Percentiles rank a stretch among this genome's conserved stretches.
Conservation (phyloP, 2,888 invertebrate species). For the Yponomeuta plumbellus region DNA sequence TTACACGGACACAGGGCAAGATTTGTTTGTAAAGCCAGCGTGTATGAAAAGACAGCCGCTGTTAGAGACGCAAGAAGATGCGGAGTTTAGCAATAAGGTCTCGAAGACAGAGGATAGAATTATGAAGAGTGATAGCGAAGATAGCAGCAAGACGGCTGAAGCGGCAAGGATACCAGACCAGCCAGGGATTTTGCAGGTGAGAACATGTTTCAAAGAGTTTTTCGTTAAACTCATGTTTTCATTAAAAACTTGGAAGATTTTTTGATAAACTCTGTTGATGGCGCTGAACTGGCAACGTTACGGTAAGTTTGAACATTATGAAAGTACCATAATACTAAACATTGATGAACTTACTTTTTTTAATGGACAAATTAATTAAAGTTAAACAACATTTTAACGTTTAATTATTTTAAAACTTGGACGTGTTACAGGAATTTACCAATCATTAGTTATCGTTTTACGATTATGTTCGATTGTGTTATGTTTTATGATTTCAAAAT, state of each 20-base stretch:
- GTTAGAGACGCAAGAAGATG: conserved; percentile 59
- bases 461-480: too few relatives aligned
- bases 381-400: too few relatives aligned
- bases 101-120: conserved; percentile 61
- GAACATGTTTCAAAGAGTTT: not conserved
- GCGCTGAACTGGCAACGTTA: too few relatives aligned
- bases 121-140: conserved; percentile 37
- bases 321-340: too few relatives aligned
- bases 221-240: not conserved
- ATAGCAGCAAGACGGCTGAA: conserved; percentile 32
- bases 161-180: conserved; percentile 49
- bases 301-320: too few relatives aligned
- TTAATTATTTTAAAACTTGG: too few relatives aligned
- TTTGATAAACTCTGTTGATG: too few relatives aligned
- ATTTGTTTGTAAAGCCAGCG: conserved; percentile 44
- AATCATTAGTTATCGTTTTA: too few relatives aligned
- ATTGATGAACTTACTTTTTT: too few relatives aligned
- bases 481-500: too few relatives aligned
- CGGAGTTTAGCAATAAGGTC: conserved; percentile 70
- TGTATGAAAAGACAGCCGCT: conserved; percentile 72
- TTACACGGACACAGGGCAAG: conserved; percentile 63
- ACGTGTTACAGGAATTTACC: too few relatives aligned
- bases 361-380: too few relatives aligned
- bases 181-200: conserved; percentile 81
- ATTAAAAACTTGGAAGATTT: not conserved